Conservation (phyloP, 2,888 invertebrate genomes). For the Plagodis dolabraria region DNA sequence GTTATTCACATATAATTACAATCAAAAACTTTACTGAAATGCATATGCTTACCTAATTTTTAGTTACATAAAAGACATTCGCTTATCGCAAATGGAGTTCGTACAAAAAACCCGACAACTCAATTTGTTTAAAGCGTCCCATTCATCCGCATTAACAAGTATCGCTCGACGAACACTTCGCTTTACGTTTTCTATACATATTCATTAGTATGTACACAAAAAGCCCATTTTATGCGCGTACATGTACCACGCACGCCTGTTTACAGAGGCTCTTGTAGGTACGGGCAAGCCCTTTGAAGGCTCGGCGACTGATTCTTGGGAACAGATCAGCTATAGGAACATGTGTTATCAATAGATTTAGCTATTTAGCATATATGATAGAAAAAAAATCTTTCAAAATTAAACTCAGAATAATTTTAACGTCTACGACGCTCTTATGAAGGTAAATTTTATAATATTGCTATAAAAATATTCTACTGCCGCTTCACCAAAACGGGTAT, state of each 20-base stretch:
- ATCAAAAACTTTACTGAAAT: too few species aligned
- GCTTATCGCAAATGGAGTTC: not conserved
- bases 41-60: too few species aligned
- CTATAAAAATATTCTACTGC: too few species aligned
- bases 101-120: conserved; percentile 14
- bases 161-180: conserved; percentile 17
- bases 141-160: conserved; percentile 22
- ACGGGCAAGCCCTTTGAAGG: conserved; percentile 6
- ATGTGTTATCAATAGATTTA: not conserved
- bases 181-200: conserved; percentile 21
- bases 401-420: too few species aligned
- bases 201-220: conserved; percentile 33
- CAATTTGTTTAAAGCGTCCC: conserved; percentile 10
- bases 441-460: too few species aligned
- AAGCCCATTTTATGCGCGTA: conserved; percentile 37
- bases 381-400: too few species aligned
- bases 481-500: too few species aligned
- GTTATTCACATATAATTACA: too few species aligned
- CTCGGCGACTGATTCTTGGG: conserved; percentile 1
- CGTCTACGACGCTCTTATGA: too few species aligned
- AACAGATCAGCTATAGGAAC: not conserved
- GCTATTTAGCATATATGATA: too few species aligned
- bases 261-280: conserved; percentile 19
- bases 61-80: not conserved
- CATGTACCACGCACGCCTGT: conserved; percentile 18